Evolutionary conservation across 2,797 vertebrate genomes (phyloP), one percentile per base, ranked within the genome.

Genomic region (Phoebastria nigripes): DNA sequence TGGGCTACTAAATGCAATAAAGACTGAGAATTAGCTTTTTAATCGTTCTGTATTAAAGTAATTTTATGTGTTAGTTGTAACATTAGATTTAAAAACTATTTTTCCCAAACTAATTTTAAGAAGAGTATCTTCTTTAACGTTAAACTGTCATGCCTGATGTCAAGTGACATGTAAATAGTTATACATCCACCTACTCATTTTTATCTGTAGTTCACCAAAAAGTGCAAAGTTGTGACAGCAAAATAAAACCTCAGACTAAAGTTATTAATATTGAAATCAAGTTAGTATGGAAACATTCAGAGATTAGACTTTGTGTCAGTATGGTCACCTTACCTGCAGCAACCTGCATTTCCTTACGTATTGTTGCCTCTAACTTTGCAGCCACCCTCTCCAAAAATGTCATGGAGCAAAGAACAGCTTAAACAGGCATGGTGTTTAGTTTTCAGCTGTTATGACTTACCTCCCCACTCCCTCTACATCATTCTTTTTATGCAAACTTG

Each of bases 371-470:
- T 44, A 85, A 59, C 19, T 93, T 77, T 3, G 1, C 70, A 77
- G 15, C 33, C 56, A 56, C 31, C 14, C 25, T 80, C 52, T 41
- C 61, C 6, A 65, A 82, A 92, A 77, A 44, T 11, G 26, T 52
- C 56, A 59, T 2, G 19, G 19, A 81, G 49, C 12, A 19, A 89
- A 11, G 11, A 84, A 56, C 10, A 69, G 16, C 24, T 78, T 90
- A 7, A 82, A 73, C 3, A 56, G 12, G 4, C 20, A 63, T 0
- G 1, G 15, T 3, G 0, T 51, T 76, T 29, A 29, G 7, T 81
- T 81, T 73, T 69, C 56, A 83, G n/a, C 31, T 66, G 17, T 33
- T 82, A 72, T 52, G 28, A 71, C 20, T 80, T 74, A 74, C 20
- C 18, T 85, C 24, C 22, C 15, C 18, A 51, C 35, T 33, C 28